Conservation (phyloP, 2,113 vertebrate species). For the Cyrtonyx montezumae region DNA sequence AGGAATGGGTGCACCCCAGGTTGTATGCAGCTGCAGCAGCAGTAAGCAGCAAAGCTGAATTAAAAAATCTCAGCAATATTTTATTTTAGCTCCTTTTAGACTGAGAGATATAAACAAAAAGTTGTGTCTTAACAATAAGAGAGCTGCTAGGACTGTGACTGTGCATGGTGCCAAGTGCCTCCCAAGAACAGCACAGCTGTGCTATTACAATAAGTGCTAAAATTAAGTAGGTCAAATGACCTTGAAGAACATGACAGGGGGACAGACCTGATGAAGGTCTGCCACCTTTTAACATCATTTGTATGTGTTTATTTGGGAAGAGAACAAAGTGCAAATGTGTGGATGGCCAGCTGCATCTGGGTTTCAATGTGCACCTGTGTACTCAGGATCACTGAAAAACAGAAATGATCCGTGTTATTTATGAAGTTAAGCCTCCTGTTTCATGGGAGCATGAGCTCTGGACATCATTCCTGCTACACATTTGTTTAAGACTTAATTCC, state of each 20-base stretch:
- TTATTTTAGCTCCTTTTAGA: slow-evolving; percentile 18
- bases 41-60: slow-evolving; percentile 16
- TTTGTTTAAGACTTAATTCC: background rate
- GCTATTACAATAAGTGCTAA: background rate
- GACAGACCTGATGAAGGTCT: background rate
- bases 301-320: rapidly evolving
- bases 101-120: background rate
- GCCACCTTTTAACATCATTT: background rate
- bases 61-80: background rate
- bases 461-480: background rate
- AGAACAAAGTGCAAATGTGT: background rate
- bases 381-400: rapidly evolving
- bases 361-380: background rate
- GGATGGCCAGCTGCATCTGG: rapidly evolving
- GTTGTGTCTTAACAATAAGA: background rate
- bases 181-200: background rate
- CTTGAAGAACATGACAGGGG: background rate
- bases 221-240: background rate
- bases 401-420: background rate
- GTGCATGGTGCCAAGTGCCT: background rate
- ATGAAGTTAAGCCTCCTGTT: background rate
- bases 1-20: background rate
- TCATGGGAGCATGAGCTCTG: background rate
- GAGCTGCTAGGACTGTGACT: background rate
- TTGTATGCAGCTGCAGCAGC: background rate